These are phyloP conservation scores for Caenorhabditis becei DNA, from an alignment of 2,888 invertebrate species.

Conservation along the genomic window DNA sequence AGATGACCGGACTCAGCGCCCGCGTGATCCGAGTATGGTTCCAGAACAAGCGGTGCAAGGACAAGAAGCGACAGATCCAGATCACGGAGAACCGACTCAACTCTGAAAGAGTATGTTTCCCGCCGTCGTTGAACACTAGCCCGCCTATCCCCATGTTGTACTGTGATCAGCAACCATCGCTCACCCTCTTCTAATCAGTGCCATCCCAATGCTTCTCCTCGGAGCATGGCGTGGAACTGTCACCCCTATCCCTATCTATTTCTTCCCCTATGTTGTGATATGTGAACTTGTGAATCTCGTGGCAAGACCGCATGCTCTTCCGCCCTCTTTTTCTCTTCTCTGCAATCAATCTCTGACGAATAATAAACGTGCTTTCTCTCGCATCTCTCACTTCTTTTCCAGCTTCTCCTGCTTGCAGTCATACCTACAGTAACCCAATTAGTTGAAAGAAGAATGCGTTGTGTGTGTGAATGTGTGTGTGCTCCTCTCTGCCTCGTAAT, in stretches of 20 bases:
- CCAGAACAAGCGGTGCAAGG: conserved; percentile 95
- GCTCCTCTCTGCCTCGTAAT: conserved; percentile 7
- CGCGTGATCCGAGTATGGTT: conserved; percentile 99
- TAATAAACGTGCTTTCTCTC: conserved; percentile 1
- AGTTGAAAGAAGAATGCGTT: conserved; percentile 28
- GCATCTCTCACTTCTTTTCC: conserved; percentile 16
- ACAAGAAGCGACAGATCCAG: conserved; percentile 96
- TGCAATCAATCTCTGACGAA: background rate
- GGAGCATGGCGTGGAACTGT: too few relatives aligned
- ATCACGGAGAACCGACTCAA: conserved; percentile 96
- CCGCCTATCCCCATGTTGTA: conserved; percentile 45
- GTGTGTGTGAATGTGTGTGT: conserved; percentile 10
- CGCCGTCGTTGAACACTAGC: background rate
- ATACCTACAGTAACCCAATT: conserved; percentile 58
- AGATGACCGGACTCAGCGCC: conserved; percentile 97
- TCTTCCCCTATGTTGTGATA: conserved; percentile 15
- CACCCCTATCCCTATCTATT: background rate
- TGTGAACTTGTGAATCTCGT: conserved; percentile 17
- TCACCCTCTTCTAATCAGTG: background rate
- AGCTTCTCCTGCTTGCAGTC: background rate
- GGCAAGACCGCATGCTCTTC: conserved; percentile 14
- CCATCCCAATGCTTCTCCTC: too few relatives aligned
- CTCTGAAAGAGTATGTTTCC: conserved; percentile 91
- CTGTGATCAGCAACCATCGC: conserved; percentile 34
- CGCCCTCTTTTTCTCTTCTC: too few relatives aligned